Evolutionary conservation across 2,113 vertebrate species (phyloP), one percentile per base, ranked within the genome.

Genomic region (Trogon surrucura): DNA sequence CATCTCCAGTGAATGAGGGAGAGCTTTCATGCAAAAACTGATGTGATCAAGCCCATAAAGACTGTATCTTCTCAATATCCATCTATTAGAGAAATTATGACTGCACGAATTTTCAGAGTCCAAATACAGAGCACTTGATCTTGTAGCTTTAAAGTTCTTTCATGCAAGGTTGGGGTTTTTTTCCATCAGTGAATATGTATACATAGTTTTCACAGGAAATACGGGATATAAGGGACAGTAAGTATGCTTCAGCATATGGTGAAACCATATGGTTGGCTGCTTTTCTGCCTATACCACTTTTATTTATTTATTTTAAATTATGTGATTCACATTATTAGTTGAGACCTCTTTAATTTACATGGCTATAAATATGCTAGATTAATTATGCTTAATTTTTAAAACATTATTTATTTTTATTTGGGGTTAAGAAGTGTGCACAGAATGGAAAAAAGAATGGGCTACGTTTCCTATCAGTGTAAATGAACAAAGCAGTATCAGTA

Each of bases 211-310:
- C 91, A 92, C 91, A 91, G 86, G 80, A 92, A 93, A 93, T 93
- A 81, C 80, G 93, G 93, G 92, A 95, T 97, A 90, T 91, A 93
- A 94, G 88, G 95, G 91, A 96, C 93, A 93, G 71, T 80, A 84
- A 95, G 92, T 71, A 95, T 93, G 85, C 88, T 96, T 93, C 92
- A 96, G 95, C 95, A 96, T 97, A 96, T 96, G 96, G 96, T 89
- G 92, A 90, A 95, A 96, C 65, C 92, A 96, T 97, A 96, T 96
- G 95, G 60, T 93, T 96, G 92, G 81, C 88, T 94, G 85, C 88
- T 89, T 97, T 93, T 88, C 94, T 96, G 85, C 93, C 85, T 95
- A 60, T 94, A 57, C 73, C 32, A 60, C 75, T 93, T 97, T 97
- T 94, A 94, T 96, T 96, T 96, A 95, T 93, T 95, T 93, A 93